These are phyloP conservation scores for Theristicus caerulescens DNA, from an alignment of 2,113 vertebrate species.

Conservation along the genomic window DNA sequence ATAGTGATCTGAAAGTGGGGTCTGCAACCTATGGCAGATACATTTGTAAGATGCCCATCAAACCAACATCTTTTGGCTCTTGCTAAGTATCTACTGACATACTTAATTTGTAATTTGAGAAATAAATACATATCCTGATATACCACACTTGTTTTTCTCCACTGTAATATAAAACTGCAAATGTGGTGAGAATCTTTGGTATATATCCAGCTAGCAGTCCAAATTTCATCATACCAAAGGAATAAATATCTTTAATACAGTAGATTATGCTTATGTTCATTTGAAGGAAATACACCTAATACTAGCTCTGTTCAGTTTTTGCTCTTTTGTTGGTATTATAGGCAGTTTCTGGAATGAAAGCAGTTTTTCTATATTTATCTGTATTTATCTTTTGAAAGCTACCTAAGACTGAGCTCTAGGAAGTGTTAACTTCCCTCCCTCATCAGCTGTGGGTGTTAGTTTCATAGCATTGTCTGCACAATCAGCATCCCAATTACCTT, in stretches of 20 bases:
- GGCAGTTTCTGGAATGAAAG: not conserved
- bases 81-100: not conserved
- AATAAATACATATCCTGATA: not conserved
- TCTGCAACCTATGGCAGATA: not conserved
- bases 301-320: not conserved
- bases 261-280: not conserved
- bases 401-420: not conserved
- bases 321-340: not conserved
- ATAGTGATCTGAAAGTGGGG: not conserved
- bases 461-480: not conserved
- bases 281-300: not conserved
- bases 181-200: not conserved
- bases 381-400: not conserved
- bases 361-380: not conserved
- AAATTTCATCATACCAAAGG: not conserved
- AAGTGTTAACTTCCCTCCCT: not conserved
- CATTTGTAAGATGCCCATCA: not conserved
- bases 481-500: not conserved
- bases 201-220: not conserved
- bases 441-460: not conserved
- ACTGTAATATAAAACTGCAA: not conserved
- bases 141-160: not conserved
- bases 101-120: not conserved
- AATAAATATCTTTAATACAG: not conserved
- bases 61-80: not conserved